Evolutionary conservation across 2,888 invertebrate genomes (phyloP), one percentile per base, ranked within the genome.

Genomic region (Lathronympha strigana): DNA sequence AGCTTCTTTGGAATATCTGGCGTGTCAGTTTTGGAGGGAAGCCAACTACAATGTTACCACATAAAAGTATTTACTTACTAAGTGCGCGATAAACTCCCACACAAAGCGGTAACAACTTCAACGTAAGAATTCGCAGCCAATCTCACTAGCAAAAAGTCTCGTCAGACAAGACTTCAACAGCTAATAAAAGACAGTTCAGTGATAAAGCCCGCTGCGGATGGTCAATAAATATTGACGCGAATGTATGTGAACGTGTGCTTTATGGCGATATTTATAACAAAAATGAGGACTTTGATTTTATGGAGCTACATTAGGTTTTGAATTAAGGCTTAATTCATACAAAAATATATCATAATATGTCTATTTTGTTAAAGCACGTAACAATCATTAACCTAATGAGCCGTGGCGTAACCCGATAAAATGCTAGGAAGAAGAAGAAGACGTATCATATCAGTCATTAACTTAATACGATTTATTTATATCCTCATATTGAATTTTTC

Each of bases 151-250:
- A 51, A 64, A 40, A 57, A 58, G 51, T 61, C 47, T 21, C 57
- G 47, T 36, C 28, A 53, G 54, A 54, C 38, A 50, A 31, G 38
- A 25, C 60, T 61, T 61, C 60, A 61, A 53, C 40, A 33, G 51
- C 60, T 66, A 66, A 66, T 66, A 66, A 66, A 60, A 62, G 33
- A 33, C 45, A 36, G 40, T 55, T n/a, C 19, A 54, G 21, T 61
- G 6, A 25, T 28, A 36, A 15, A 61, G 4, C 13, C 25, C 11
- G 11, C 50, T n/a, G 17, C 28, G 49, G 11, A 55, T 28, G 19
- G 31, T 43, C 57, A 45, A 11, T 57, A 28, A 51, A 31, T 9
- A 33, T 51, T 31, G 19, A 33, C 23, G 19, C 9, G 8, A 21
- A 4, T 40, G 2, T 2, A 17, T 9, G 5, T 5, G 9, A 17